Evolutionary conservation across 2,113 vertebrate species (phyloP).

Genomic region (Notothenia coriiceps): DNA sequence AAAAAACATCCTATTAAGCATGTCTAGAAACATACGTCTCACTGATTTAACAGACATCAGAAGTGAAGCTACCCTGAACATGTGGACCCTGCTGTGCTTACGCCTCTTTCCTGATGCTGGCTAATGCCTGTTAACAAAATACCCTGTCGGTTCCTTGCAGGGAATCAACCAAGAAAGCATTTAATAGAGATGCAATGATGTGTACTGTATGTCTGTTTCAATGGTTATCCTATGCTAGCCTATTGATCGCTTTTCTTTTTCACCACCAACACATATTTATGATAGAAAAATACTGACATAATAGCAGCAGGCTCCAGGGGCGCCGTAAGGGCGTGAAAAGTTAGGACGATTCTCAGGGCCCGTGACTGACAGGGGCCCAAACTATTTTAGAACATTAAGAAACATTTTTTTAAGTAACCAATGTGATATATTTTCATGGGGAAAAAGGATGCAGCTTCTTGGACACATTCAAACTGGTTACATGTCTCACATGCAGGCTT

Average conservation of each 20-base stretch:
- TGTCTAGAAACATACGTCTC: slow-evolving; percentile 40
- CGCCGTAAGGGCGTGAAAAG: too few species aligned
- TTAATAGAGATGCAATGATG: slow-evolving; percentile 5
- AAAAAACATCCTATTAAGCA: slow-evolving; percentile 62
- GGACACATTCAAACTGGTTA: not conserved
- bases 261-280: not conserved
- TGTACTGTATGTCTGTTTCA: not conserved
- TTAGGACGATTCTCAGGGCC: too few species aligned
- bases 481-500: not conserved
- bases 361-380: too few species aligned
- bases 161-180: slow-evolving; percentile 19
- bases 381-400: too few species aligned
- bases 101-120: slow-evolving; percentile 48
- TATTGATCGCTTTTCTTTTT: not conserved
- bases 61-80: slow-evolving; percentile 47
- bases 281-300: not conserved
- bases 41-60: slow-evolving; percentile 45
- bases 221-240: too few species aligned
- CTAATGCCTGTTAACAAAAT: slow-evolving; percentile 48
- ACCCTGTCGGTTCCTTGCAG: slow-evolving; percentile 34
- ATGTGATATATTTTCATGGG: too few species aligned
- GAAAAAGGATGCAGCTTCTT: not conserved
- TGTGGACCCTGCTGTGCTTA: slow-evolving; percentile 33
- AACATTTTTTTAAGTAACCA: too few species aligned
- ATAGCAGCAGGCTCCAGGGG: not conserved